phyloP scores from a whole-genome alignment of 2,888 invertebrate genomes.

The Metellina segmentata region DNA sequence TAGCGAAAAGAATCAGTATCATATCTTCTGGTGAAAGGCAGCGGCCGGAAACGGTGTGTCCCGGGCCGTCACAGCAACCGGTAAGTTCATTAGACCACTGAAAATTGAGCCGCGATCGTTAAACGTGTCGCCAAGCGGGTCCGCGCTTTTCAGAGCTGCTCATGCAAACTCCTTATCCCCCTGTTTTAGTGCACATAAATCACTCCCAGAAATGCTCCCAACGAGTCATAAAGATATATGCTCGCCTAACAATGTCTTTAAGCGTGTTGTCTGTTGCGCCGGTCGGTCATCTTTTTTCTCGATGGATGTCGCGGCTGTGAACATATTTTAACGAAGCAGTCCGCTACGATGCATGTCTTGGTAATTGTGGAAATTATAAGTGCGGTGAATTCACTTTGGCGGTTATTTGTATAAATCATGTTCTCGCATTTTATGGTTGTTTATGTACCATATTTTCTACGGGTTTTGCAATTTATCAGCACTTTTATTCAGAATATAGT shows the following conservation, averaged over 20 bases:
- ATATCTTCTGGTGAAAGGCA: slow-evolving; percentile 5
- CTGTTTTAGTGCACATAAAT: slow-evolving; percentile 73
- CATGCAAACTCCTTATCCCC: slow-evolving; percentile 49
- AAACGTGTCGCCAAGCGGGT: slow-evolving; percentile 59
- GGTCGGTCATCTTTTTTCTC: slow-evolving; percentile 25
- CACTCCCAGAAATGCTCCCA: slow-evolving; percentile 49
- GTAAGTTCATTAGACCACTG: slow-evolving; percentile 70
- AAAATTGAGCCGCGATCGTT: slow-evolving; percentile 73
- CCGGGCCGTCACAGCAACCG: slow-evolving; percentile 52
- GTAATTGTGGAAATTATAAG: not conserved
- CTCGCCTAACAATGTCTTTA: slow-evolving; percentile 69
- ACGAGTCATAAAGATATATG: slow-evolving; percentile 57
- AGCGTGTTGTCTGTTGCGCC: slow-evolving; percentile 60
- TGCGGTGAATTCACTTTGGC: no score
- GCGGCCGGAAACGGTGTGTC: slow-evolving; percentile 25
- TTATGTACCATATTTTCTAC: no score
- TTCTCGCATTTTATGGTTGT: no score
- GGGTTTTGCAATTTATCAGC: no score
- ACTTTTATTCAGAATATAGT: no score
- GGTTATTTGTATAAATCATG: no score
- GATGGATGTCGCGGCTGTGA: slow-evolving; percentile 34
- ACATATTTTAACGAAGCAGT: slow-evolving; percentile 23
- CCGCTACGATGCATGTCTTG: not conserved
- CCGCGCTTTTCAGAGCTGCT: slow-evolving; percentile 44
- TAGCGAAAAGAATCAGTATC: not conserved